Conservation (phyloP, 2,888 invertebrate species). For the Clusia tigrina region DNA sequence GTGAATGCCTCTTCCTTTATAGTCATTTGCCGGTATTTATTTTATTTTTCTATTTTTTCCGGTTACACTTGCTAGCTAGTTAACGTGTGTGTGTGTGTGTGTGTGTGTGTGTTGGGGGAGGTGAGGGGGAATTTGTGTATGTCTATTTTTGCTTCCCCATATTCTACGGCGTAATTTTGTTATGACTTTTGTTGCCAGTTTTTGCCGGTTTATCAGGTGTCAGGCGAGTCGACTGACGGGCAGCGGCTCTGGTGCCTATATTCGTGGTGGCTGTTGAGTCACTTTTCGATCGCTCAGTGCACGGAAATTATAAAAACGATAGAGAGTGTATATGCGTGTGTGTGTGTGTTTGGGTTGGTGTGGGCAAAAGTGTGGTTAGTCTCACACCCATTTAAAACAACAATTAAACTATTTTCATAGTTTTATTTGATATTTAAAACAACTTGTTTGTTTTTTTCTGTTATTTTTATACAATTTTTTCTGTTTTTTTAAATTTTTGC, state of each 20-base stretch:
- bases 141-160: neutral
- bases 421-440: constrained; percentile 11
- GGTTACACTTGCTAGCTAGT: neutral
- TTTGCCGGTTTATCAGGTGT: constrained; percentile 2
- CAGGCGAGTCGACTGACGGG: neutral
- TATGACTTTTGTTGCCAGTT: constrained; percentile 19
- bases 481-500: constrained; percentile 33
- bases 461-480: constrained; percentile 31
- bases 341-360: neutral
- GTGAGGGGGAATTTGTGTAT: neutral
- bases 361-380: too few relatives aligned
- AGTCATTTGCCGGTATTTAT: neutral
- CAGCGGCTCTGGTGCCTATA: neutral
- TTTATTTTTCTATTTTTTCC: constrained; percentile 4
- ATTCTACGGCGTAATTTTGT: constrained; percentile 30
- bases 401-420: constrained; percentile 18
- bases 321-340: too few relatives aligned
- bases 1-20: too few relatives aligned
- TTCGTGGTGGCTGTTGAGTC: neutral
- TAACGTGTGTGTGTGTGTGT: neutral
- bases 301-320: too few relatives aligned
- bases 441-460: constrained; percentile 19
- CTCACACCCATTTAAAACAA: neutral
- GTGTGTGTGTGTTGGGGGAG: too few relatives aligned
- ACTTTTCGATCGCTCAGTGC: neutral